Conservation (phyloP, 2,888 invertebrate genomes). For the Blastobasis lacticolella region DNA sequence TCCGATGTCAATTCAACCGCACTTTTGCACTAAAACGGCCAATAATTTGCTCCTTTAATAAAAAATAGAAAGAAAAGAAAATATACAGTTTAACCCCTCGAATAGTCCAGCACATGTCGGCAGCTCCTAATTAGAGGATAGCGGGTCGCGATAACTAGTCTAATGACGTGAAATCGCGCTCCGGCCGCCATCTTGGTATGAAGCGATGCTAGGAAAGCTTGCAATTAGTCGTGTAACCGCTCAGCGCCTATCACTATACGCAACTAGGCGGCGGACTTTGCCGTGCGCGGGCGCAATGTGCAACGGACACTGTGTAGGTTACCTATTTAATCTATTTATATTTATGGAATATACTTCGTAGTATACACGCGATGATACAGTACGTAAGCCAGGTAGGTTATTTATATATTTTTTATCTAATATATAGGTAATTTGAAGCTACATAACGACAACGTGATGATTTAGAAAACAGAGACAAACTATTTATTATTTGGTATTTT, state of each 20-base stretch:
- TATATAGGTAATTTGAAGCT: no score
- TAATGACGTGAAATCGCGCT: constrained; percentile 59
- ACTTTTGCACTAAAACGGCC: no score
- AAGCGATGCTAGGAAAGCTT: constrained; percentile 49
- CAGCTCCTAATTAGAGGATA: constrained; percentile 60
- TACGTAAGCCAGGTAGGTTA: neutral
- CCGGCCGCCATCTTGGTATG: constrained; percentile 52
- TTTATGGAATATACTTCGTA: no score
- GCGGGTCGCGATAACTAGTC: constrained; percentile 61
- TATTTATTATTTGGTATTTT: no score
- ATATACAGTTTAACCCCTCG: no score
- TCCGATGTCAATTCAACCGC: no score
- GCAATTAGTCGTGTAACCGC: constrained; percentile 39
- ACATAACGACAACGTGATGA: no score
- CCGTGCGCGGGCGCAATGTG: neutral
- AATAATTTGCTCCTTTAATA: no score
- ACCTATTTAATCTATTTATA: no score
- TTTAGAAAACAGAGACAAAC: no score
- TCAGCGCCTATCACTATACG: constrained; percentile 12
- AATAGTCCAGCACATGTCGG: constrained; percentile 16
- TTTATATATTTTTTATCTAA: neutral
- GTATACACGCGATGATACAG: neutral
- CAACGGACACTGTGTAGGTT: neutral
- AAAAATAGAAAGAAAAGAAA: no score
- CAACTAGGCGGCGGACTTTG: neutral